phyloP scores from a whole-genome alignment of 2,888 invertebrate species.

The Tuta absoluta region DNA sequence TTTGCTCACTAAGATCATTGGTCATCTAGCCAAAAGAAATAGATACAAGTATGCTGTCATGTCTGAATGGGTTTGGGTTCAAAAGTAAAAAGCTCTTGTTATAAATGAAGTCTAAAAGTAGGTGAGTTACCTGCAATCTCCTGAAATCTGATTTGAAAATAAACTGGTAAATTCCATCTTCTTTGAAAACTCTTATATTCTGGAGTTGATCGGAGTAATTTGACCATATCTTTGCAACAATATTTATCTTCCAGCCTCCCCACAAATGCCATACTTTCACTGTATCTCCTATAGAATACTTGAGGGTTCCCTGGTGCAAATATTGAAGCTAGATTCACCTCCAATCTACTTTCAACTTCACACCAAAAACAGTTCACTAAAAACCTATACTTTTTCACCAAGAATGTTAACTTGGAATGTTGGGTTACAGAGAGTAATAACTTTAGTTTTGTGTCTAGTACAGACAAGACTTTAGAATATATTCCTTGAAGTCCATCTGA shows the following conservation, averaged over 20 bases:
- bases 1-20: not conserved
- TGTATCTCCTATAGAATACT: constrained; percentile 91
- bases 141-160: constrained; percentile 97
- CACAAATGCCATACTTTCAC: constrained; percentile 88
- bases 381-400: constrained; percentile 69
- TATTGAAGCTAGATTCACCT: constrained; percentile 90
- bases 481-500: constrained; percentile 85
- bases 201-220: constrained; percentile 83
- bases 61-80: no score
- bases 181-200: constrained; percentile 90
- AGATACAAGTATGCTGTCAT: no score
- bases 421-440: constrained; percentile 76
- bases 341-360: constrained; percentile 90
- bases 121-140: constrained; percentile 87
- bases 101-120: no score
- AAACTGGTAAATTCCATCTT: constrained; percentile 97
- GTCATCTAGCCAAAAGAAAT: no score
- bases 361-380: constrained; percentile 93
- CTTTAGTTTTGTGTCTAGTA: constrained; percentile 86
- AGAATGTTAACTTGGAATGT: constrained; percentile 72
- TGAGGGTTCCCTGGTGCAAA: constrained; percentile 97
- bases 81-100: no score
- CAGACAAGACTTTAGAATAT: constrained; percentile 85
- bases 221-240: constrained; percentile 81
- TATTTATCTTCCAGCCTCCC: constrained; percentile 83